Evolutionary conservation across 2,888 invertebrate genomes (phyloP).

Genomic region (Creontiades dilutus): DNA sequence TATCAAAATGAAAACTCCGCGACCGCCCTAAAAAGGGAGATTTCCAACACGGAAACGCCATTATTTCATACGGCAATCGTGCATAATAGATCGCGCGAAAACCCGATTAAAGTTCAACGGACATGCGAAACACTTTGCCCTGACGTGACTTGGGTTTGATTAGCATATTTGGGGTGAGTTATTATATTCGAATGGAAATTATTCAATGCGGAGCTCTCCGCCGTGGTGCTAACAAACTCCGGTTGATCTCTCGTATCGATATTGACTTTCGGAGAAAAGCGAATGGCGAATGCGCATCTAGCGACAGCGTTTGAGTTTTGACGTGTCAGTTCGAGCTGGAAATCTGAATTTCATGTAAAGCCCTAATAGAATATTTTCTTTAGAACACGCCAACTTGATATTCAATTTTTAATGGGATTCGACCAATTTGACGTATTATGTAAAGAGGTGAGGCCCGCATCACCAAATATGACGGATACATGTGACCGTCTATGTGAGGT

Average conservation of each 20-base stretch:
- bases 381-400: too few species aligned
- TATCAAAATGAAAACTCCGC: slow-evolving; percentile 31
- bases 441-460: too few species aligned
- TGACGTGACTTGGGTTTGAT: slow-evolving; percentile 32
- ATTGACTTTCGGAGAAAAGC: background rate
- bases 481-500: too few species aligned
- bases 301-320: background rate
- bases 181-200: slow-evolving; percentile 26
- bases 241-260: background rate
- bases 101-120: slow-evolving; percentile 35
- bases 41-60: slow-evolving; percentile 50
- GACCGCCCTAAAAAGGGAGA: background rate
- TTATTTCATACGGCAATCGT: background rate
- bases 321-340: background rate
- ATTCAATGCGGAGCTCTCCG: background rate
- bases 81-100: slow-evolving; percentile 32
- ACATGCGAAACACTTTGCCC: slow-evolving; percentile 27
- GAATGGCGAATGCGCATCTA: background rate
- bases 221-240: too few species aligned
- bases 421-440: too few species aligned
- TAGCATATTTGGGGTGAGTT: slow-evolving; percentile 14
- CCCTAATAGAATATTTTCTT: too few species aligned
- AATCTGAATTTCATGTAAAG: background rate
- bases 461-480: too few species aligned
- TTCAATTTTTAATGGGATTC: too few species aligned